Evolutionary conservation across 2,113 vertebrate genomes (phyloP), one percentile per base, ranked within the genome.

Genomic region (Chionomys nivalis): DNA sequence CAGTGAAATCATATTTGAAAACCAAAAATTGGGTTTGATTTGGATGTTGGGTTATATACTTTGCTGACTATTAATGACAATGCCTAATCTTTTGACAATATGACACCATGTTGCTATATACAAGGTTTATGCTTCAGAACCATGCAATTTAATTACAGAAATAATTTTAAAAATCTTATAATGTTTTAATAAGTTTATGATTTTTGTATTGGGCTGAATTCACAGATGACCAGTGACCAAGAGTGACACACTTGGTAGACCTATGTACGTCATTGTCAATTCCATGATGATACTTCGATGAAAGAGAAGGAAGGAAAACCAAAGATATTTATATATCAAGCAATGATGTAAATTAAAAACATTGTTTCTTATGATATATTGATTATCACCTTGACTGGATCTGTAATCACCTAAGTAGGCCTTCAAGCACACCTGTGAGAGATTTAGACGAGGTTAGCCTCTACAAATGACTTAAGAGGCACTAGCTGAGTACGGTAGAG

Each of bases 231-330:
- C 24, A 17, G 4, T 85, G n/a, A 42, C 58, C n/a, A 42, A 42
- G n/a, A 63, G n/a, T 58, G 52, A 82, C 5, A 58, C 33, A 58
- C 21, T 26, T 39, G 12, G 17, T 95, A 90, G 66, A 65, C 47
- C 82, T 55, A 81, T 42, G 85, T 26, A 93, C 3, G 44, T 70
- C 23, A 23, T 39, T 88, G 36, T n/a, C 70, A 83, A 55, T 85
- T 93, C 66, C 36, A 79, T 47, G 26, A 70, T 47, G 31, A 93
- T 11, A 3, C 26, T 75, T 63, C 24, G 66, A 12, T 28, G 72
- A 94, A 75, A 90, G 47, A 83, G 24, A 89, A 90, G 79, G 75
- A 72, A 78, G 33, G 47, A 24, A 82, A 95, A 95, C 81, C 31
- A 76, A 75, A 96, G 31, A 87, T 7, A 65, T 94, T 26, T 94